Conservation (phyloP, 2,113 vertebrate genomes). For the Macrotis lagotis region DNA sequence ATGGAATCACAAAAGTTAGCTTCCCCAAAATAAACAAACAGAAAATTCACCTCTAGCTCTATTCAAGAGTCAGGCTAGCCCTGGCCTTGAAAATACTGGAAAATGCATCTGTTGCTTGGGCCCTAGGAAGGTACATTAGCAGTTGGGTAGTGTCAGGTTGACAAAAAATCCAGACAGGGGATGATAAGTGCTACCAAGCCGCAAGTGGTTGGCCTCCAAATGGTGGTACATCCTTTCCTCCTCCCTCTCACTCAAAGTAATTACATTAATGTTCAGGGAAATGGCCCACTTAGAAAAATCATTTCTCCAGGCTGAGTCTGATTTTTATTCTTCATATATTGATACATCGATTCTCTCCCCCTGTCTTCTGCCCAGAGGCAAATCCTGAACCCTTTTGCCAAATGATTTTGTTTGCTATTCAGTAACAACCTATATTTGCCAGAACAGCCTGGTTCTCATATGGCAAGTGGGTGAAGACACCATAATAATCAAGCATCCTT, state of each 20-base stretch:
- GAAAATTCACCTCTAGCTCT: not conserved
- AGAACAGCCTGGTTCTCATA: not conserved
- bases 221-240: not conserved
- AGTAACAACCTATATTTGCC: not conserved
- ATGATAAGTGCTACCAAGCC: not conserved
- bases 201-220: not conserved
- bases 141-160: not conserved
- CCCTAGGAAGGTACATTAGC: not conserved
- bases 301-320: not conserved
- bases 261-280: not conserved
- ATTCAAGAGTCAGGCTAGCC: not conserved
- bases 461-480: not conserved
- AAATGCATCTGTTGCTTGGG: constrained; percentile 10
- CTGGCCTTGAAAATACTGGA: not conserved
- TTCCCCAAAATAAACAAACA: not conserved
- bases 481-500: not conserved
- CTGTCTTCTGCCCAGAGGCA: constrained; percentile 5
- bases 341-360: not conserved
- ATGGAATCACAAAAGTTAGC: not conserved
- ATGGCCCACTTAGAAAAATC: not conserved
- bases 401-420: not conserved
- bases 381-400: not conserved
- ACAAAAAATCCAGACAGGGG: not conserved
- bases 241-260: not conserved
- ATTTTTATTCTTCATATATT: not conserved